phyloP scores from a whole-genome alignment of 1,140 invertebrate species.

The Coelopa frigida region DNA sequence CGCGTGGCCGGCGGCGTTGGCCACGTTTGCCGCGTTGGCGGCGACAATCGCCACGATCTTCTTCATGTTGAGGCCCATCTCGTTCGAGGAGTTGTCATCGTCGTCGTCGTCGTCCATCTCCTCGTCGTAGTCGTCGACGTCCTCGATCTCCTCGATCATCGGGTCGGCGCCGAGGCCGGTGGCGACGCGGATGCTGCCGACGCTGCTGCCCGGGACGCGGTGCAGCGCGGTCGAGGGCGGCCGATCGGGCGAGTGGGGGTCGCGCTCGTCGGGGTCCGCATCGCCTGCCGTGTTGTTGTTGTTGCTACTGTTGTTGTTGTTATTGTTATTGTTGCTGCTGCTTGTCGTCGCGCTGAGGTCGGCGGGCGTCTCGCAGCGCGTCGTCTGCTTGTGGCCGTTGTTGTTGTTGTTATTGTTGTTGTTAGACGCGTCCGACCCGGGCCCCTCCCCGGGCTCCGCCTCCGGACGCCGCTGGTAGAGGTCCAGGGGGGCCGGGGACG shows the following conservation, averaged over 20 bases:
- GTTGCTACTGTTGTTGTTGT: slow-evolving; percentile 1
- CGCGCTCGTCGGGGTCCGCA: too few relatives aligned
- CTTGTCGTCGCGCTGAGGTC: neutral
- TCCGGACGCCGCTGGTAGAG: slow-evolving; percentile 36
- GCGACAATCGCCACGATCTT: slow-evolving; percentile 13
- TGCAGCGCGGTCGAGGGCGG: slow-evolving; percentile 18
- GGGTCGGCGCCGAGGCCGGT: slow-evolving; percentile 14
- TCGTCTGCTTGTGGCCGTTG: slow-evolving; percentile 12
- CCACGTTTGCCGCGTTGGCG: slow-evolving; percentile 12
- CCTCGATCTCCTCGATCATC: slow-evolving; percentile 26
- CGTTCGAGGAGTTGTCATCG: slow-evolving; percentile 38
- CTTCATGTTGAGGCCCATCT: slow-evolving; percentile 42
- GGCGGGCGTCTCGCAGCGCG: slow-evolving; percentile 2
- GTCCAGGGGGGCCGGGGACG: slow-evolving; percentile 38
- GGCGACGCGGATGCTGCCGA: slow-evolving; percentile 10
- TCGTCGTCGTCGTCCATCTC: slow-evolving; percentile 40
- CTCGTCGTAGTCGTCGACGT: slow-evolving; percentile 35
- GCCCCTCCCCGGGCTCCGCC: slow-evolving; percentile 8
- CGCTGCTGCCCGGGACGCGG: slow-evolving; percentile 14
- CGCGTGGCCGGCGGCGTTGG: neutral
- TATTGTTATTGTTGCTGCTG: slow-evolving; percentile 4
- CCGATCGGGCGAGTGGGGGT: slow-evolving; percentile 24
- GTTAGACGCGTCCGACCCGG: too few relatives aligned
- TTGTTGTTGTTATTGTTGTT: slow-evolving; percentile 21
- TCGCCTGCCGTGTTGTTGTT: too few relatives aligned